These are phyloP conservation scores for Rallus crepitans DNA, from an alignment of 2,797 vertebrate species.

Conservation along the genomic window DNA sequence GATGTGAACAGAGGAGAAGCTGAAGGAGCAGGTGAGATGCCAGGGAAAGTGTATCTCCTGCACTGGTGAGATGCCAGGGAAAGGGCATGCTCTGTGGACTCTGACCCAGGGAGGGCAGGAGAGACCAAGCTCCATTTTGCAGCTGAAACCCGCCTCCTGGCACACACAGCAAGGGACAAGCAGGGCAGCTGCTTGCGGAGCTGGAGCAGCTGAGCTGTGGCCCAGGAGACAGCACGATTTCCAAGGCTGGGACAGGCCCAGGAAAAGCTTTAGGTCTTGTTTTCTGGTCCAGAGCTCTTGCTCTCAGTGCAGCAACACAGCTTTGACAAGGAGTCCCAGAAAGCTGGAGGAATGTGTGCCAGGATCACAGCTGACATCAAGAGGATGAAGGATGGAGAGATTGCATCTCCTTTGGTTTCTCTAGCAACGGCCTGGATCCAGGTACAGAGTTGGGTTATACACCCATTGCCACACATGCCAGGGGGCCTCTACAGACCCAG, in stretches of 20 bases:
- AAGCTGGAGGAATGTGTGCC: neutral
- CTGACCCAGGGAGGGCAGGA: neutral
- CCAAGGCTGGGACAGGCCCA: neutral
- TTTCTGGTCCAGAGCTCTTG: neutral
- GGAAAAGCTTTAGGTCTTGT: neutral
- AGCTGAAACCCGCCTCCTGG: conserved; percentile 5
- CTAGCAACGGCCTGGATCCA: neutral
- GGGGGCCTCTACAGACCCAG: neutral
- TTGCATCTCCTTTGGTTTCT: neutral
- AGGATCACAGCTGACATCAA: fast-evolving
- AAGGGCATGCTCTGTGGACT: neutral
- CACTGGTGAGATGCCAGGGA: neutral
- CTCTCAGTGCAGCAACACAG: neutral
- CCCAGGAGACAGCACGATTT: neutral
- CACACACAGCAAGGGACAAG: neutral
- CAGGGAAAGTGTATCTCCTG: neutral
- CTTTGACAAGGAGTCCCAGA: neutral
- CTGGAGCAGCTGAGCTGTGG: neutral
- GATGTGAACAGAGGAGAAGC: neutral
- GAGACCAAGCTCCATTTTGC: neutral
- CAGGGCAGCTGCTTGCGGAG: neutral
- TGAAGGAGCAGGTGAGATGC: neutral
- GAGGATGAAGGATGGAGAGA: neutral
- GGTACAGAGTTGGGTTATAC: neutral
- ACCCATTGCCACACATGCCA: neutral